Base-by-base conservation (phyloP, 23 tunicate genomes). In the Trididemnum miniatum region DNA sequence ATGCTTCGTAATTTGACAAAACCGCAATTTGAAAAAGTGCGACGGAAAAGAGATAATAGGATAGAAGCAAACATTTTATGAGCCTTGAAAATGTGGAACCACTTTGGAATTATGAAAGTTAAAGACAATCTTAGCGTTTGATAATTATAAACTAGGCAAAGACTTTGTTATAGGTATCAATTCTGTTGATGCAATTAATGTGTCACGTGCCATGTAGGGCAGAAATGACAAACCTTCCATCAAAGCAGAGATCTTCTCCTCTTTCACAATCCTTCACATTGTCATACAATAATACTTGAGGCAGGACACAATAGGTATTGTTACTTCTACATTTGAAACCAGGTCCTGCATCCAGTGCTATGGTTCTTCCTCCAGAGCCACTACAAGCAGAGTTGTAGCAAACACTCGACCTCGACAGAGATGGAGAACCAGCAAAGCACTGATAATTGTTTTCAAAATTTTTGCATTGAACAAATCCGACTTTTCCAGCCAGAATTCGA, bases 311-410 rank as follows among this genome's bases (percentile, higher is more conserved):
- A 22, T 27, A 25, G 40, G 1, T 0, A 25, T 80, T 65, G 7
- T 64, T 65, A 35, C 83, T 77, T 4, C 15, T 28, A 35, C 93
- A 88, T 66, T 88, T 88, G 39, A 88, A 88, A 5, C 93, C 93
- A 39, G 71, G 35, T 0, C 87, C 93, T 29, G 87, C 65, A 5
- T 32, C 65, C 57, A 69, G 52, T 35, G 39, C 82, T 57, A 33
- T 65, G 71, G 20, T 29, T 2, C 31, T 23, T 24, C 31, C 37
- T 26, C 59, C 79, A 35, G 87, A 88, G 20, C 31, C 83, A 39
- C 71, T 81, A 30, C 87, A 88, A 7, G 83, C 29, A 35, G 66
- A 34, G 25, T n/a, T 24, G 35, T 83, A 83, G 69, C 93, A 88
- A 4, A 31, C 18, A 9, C 38, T 32, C 7, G 75, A 5, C n/a